A percentile compares a stretch with the other conserved stretches of the same genome.
Conservation (phyloP, 2,797 vertebrate genomes). For the Notolepis coatsorum region DNA sequence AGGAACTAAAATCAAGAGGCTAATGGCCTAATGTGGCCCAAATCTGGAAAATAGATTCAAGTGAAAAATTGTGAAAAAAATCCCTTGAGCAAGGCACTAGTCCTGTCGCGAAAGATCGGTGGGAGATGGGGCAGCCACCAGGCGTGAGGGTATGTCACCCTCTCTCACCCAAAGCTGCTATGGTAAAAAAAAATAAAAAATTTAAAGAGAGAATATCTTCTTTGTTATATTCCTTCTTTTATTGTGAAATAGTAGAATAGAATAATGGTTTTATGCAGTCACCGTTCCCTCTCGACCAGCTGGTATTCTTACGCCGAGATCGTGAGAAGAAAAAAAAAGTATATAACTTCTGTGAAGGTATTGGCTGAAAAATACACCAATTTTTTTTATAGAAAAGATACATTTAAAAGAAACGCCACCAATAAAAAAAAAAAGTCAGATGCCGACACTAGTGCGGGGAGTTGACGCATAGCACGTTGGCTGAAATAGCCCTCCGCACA, state of each 20-base stretch:
- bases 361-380: too few species aligned
- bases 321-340: too few species aligned
- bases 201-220: neutral
- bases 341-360: too few species aligned
- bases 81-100: neutral
- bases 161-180: neutral
- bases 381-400: too few species aligned
- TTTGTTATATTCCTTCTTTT: neutral
- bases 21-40: too few species aligned
- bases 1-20: too few species aligned
- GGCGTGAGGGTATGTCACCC: neutral
- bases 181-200: neutral
- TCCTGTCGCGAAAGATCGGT: too few species aligned
- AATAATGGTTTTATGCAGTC: neutral
- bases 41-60: neutral
- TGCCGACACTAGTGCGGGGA: neutral
- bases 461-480: neutral
- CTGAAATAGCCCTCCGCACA: neutral
- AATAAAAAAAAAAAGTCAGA: too few species aligned
- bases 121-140: neutral
- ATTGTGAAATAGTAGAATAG: neutral
- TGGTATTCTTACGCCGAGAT: too few species aligned
- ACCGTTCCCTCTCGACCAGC: neutral
- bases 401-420: too few species aligned
- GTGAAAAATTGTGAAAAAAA: neutral